Conservation (phyloP, 2,113 vertebrate species). For the Chrysemys picta region DNA sequence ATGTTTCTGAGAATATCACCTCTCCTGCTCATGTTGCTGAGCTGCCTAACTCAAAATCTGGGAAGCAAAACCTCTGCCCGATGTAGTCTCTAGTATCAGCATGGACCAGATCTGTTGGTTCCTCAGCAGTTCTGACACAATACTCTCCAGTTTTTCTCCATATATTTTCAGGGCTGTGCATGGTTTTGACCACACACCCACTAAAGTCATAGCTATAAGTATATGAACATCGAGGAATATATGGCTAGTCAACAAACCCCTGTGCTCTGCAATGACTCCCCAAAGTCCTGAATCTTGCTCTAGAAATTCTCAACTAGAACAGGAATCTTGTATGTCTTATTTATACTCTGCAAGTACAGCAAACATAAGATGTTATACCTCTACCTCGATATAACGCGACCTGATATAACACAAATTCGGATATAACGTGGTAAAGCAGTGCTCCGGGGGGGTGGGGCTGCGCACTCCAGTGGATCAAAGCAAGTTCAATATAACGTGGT, state of each 20-base stretch:
- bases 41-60: not conserved
- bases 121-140: not conserved
- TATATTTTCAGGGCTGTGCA: not conserved
- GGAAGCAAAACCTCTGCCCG: not conserved
- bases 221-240: not conserved
- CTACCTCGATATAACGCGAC: too few relatives aligned
- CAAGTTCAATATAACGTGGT: too few relatives aligned
- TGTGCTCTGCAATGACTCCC: not conserved
- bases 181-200: fast-evolving
- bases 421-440: too few relatives aligned
- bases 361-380: not conserved
- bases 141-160: not conserved
- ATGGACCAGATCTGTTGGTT: not conserved
- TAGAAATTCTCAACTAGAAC: not conserved
- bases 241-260: not conserved
- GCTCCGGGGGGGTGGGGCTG: too few relatives aligned
- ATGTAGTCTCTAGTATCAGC: not conserved
- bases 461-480: too few relatives aligned
- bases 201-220: not conserved
- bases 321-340: not conserved
- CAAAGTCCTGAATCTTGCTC: not conserved
- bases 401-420: too few relatives aligned
- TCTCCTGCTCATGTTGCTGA: not conserved
- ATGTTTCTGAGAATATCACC: not conserved
- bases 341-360: not conserved